phyloP scores from a whole-genome alignment of 2,888 invertebrate species.

The Stomorhina lunata region DNA sequence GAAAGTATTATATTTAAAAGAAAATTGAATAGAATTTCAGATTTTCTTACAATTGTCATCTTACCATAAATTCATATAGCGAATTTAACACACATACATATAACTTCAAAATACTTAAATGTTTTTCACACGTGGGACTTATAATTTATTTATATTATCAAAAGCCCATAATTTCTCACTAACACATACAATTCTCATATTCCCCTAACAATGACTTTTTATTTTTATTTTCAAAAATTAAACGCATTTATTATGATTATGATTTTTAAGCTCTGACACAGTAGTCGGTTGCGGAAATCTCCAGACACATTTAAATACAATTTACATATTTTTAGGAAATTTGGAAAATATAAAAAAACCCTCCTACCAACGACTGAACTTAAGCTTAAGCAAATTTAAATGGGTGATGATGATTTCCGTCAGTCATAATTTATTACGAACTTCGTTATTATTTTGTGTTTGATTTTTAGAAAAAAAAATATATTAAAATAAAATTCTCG shows the following conservation, averaged over 20 bases:
- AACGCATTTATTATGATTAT: background rate
- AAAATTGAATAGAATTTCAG: too few species aligned
- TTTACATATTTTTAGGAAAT: background rate
- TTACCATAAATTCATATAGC: too few species aligned
- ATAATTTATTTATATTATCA: too few species aligned
- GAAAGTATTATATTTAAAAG: too few species aligned
- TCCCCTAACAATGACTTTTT: background rate
- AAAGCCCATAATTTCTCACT: too few species aligned
- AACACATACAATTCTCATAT: too few species aligned
- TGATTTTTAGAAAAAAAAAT: background rate
- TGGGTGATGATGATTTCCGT: background rate
- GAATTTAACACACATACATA: background rate
- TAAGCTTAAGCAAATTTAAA: too few species aligned
- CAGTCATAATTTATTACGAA: background rate
- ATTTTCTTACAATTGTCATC: too few species aligned
- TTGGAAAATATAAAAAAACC: too few species aligned
- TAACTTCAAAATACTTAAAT: background rate
- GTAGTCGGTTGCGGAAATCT: background rate
- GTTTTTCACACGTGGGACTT: background rate
- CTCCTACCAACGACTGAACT: too few species aligned
- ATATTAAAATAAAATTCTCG: constrained; percentile 2
- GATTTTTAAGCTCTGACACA: background rate
- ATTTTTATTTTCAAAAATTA: background rate
- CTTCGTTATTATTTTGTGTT: background rate
- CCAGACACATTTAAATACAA: background rate